phyloP scores from a whole-genome alignment of 1,140 invertebrate genomes.

The Lamellibrachia luymesi region DNA sequence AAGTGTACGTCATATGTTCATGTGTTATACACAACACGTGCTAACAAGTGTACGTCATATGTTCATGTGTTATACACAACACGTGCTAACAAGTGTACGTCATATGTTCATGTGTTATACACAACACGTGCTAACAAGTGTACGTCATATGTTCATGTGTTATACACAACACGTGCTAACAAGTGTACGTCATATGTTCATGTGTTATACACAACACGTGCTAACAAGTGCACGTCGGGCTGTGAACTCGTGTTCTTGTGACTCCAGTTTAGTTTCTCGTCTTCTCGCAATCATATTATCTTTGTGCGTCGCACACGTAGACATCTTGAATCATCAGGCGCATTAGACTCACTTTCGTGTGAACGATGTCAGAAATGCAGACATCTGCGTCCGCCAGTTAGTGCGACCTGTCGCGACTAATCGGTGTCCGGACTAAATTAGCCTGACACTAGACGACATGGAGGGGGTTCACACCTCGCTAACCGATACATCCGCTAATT shows the following conservation, averaged over 20 bases:
- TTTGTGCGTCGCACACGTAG: neutral
- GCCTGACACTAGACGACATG: neutral
- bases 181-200: too few relatives aligned
- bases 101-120: too few relatives aligned
- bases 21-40: neutral
- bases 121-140: neutral
- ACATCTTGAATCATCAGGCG: neutral
- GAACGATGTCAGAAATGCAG: neutral
- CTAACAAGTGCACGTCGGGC: neutral
- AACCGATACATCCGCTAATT: neutral
- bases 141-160: neutral
- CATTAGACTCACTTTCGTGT: neutral
- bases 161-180: too few relatives aligned
- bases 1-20: too few relatives aligned
- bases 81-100: too few relatives aligned
- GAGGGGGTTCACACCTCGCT: neutral
- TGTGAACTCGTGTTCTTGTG: neutral
- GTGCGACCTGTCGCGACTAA: neutral
- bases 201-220: neutral
- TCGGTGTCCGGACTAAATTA: neutral
- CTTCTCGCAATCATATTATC: neutral
- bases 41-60: neutral
- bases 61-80: neutral
- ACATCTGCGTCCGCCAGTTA: neutral
- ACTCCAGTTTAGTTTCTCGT: neutral